phyloP scores from a whole-genome alignment of 2,113 vertebrate species.

The Laterallus jamaicensis region DNA sequence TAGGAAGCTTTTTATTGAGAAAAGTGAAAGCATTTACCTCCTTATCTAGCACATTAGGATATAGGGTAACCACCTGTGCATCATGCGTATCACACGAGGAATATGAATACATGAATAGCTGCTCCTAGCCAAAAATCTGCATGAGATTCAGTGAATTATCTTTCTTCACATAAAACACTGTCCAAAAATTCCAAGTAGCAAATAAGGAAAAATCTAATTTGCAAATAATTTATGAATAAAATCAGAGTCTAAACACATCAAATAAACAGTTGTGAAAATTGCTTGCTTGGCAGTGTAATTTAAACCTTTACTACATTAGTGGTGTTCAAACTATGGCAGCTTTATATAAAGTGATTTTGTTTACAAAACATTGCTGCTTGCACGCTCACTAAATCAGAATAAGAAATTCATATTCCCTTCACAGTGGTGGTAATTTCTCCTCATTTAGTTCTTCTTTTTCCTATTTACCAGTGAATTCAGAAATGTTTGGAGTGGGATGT shows the following conservation, averaged over 20 bases:
- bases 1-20: neutral
- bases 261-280: neutral
- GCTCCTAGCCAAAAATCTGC: neutral
- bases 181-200: neutral
- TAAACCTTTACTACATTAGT: neutral
- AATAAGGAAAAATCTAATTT: neutral
- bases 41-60: neutral
- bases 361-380: neutral
- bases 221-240: neutral
- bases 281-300: neutral
- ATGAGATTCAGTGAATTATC: neutral
- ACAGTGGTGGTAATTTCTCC: neutral
- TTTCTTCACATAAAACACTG: neutral
- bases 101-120: neutral
- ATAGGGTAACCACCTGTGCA: neutral
- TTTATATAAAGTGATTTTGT: neutral
- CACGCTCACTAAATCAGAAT: accelerated
- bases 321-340: neutral
- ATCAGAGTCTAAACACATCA: neutral
- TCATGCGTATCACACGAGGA: neutral
- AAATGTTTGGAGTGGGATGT: neutral
- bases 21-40: neutral
- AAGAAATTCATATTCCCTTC: neutral
- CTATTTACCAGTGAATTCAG: neutral
- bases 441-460: neutral